Base-by-base conservation (phyloP, 2,113 vertebrate species). In the Fulica atra region DNA sequence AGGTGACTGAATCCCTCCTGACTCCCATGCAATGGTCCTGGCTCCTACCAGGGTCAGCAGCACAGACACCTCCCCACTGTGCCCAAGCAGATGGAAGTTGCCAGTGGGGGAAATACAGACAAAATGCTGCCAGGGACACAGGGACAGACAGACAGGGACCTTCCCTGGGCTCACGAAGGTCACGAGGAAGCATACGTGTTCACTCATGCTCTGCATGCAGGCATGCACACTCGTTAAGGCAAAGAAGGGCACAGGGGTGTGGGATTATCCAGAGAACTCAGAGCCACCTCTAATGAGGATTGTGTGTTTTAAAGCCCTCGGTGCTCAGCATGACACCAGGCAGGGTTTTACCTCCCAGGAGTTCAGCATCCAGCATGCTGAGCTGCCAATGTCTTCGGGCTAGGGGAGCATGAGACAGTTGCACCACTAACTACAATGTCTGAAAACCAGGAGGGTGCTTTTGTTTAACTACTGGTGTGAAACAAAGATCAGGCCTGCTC, bases 11-110 rank as follows among this genome's bases (percentile, higher is more conserved):
- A 19, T 63, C 82, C 13, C 63, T 26, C 86, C 78, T 29, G 85
- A 64, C 54, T 64, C 74, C 20, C 13, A 1, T 7, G 46, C 42
- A 3, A 2, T 0, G 2, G 28, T 31, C 53, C 70, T 5, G 40
- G 8, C 33, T 88, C 69, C 48, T 33, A 4, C 54, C 2, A 10
- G 26, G 40, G 9, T 42, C 38, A 8, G 65, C 56, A 1, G 12
- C 1, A 9, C 18, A 1, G 38, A 25, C 25, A 14, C 53, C 54
- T 35, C 15, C 83, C 86, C 11, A 0, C 4, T 1, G 21, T 51
- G 2, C 71, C n/a, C 59, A 5, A 16, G 61, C n/a, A 8, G 66
- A 48, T 6, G 7, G 35, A 35, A 46, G 44, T 25, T 46, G 63
- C 70, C 7, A 2, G 25, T 1, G 2, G 18, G 54, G 51, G 5